Conservation (phyloP, 2,113 vertebrate genomes). For the Platanista minor region DNA sequence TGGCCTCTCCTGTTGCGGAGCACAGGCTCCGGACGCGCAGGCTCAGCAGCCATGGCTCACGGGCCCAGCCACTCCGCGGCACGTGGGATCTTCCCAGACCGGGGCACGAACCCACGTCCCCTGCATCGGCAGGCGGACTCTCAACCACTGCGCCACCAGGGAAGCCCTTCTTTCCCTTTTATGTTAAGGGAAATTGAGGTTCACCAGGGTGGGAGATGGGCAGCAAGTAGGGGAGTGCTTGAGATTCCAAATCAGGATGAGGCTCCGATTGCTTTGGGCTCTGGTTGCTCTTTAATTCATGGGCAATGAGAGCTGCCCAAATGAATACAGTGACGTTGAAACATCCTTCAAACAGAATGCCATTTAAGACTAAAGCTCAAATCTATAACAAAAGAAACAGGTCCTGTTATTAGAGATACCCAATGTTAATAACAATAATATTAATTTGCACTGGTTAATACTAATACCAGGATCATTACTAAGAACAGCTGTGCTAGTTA, state of each 20-base stretch:
- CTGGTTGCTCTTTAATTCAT: not conserved
- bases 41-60: too few species aligned
- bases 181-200: not conserved
- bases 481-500: not conserved
- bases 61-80: too few species aligned
- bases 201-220: not conserved
- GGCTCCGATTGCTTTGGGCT: fast-evolving
- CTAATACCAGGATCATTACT: not conserved
- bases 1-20: too few species aligned
- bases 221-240: not conserved
- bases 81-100: too few species aligned
- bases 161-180: not conserved
- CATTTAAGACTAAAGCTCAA: not conserved
- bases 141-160: too few species aligned
- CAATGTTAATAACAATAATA: not conserved
- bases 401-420: not conserved
- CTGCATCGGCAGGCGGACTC: too few species aligned
- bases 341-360: not conserved
- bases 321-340: not conserved
- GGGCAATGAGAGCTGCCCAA: not conserved
- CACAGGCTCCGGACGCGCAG: too few species aligned
- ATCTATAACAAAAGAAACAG: not conserved
- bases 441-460: not conserved
- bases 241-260: not conserved
- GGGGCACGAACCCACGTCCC: too few species aligned